Evolutionary conservation across 2,888 invertebrate genomes (phyloP), one percentile per base, ranked within the genome.

Genomic region (Aspidiotus rigidus): DNA sequence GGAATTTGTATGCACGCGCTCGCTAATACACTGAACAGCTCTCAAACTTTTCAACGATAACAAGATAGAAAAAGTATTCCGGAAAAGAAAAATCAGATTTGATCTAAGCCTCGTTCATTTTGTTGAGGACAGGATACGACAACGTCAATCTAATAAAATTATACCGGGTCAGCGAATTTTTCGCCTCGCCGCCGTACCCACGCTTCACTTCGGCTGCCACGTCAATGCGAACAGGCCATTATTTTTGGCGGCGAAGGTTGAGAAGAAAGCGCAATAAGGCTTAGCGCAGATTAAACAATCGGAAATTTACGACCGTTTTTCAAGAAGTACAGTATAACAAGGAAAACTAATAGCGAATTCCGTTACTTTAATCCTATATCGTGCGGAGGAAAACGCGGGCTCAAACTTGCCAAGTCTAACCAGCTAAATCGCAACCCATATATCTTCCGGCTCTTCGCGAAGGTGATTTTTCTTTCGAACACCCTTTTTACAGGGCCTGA

Each of bases 301-400:
- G 69, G 69, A 69, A 69, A 69, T 69, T 69, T 69, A 69, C 69
- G 69, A 69, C 62, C 62, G 62, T 69, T 69, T 63, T 69, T 63
- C 56, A 69, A 69, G 28, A 28, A 28, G 28, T 28, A 28, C 28
- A 63, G 63, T 63, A 62, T 69, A 69, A 69, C 69, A 69, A 69
- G 62, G 69, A 62, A 69, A 69, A 69, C 69, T 69, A 69, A 69
- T 69, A 69, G 69, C 63, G 63, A 69, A 69, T 69, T 69, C 69
- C 69, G 69, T 69, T 69, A 69, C 69, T 69, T 69, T 69, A 69
- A 69, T 69, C 69, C 69, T 61, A 62, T 62, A 39, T 28, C 28
- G 28, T 28, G 28, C 28, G 28, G 69, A 61, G 54, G 69, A 69
- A 69, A 62, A n/a, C n/a, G n/a, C 61, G 62, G 62, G 69, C 62